A percentile compares a stretch with the other conserved stretches of the same genome.
phyloP scores from a whole-genome alignment of 2,797 vertebrate genomes.

The Myiotriccus ornatus region DNA sequence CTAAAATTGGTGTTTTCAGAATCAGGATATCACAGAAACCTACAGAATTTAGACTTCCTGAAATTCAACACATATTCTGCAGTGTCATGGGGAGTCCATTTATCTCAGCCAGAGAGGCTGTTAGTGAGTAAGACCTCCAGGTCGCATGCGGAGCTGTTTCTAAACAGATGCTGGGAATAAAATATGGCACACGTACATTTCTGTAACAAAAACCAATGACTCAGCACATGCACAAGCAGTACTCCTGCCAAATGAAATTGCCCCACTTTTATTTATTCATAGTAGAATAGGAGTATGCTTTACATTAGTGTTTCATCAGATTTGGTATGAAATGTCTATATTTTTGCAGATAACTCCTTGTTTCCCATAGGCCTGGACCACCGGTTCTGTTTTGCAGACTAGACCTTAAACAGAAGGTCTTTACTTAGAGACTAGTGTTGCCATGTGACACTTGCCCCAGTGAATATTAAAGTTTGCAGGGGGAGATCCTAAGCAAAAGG shows the following conservation, averaged over 20 bases:
- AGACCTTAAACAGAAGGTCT: neutral
- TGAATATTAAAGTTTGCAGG: neutral
- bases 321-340: neutral
- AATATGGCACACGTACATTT: neutral
- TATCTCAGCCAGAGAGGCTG: neutral
- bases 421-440: neutral
- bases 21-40: neutral
- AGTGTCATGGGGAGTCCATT: neutral
- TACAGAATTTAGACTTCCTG: neutral
- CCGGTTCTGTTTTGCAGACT: neutral
- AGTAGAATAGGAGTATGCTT: neutral
- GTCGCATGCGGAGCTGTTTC: neutral
- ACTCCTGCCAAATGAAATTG: neutral
- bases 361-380: neutral
- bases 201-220: neutral
- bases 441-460: neutral
- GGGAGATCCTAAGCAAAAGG: neutral
- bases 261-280: neutral
- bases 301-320: neutral
- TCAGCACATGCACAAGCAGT: neutral
- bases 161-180: neutral
- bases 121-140: neutral
- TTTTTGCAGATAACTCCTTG: neutral
- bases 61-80: neutral
- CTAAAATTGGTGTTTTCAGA: slow-evolving; percentile 29